Base-by-base conservation (phyloP, 1,140 invertebrate species). In the Drosophila eugracilis region DNA sequence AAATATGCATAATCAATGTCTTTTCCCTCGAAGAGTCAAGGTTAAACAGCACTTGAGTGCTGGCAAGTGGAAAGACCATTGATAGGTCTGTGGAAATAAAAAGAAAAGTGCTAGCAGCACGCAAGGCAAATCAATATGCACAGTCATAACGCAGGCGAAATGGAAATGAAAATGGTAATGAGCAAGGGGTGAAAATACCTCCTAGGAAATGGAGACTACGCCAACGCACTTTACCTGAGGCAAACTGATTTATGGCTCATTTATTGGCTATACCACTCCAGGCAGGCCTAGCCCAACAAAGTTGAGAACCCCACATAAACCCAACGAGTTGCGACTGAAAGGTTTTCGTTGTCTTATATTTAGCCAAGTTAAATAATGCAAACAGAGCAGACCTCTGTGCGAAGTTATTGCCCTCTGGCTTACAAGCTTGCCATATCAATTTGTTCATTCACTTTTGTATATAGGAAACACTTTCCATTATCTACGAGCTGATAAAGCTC, bases 121-220 rank as follows among this genome's bases (percentile, higher is more conserved):
- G 81, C 81, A 86, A 88, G 54, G 54, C 55, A 77, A 86, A 88
- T 81, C 77, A 88, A 85, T 86, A 85, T 47, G 65, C 47, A 67
- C 22, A 42, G 21, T 67, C 36, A 67, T 67, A 52, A 32, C 6
- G 19, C 45, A 10, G 17, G 21, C 17, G 17, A 4, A 48, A 44
- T 24, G 45, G 37, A 52, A 1, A 39, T 34, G 17, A 21, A 21
- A 66, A 66, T 28, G 22, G 17, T 32, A 34, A 66, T 24, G 44
- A 49, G 37, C 26, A 21, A 26, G 21, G 21, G 15, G 15, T 17
- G 30, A 42, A 24, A 50, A 58, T 30, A 30, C 3, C 28, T 10
- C 24, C 37, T 24, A 50, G 26, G 6, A 39, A 50, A 17, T 17
- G 36, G n/a, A 53, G 55, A 44, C 26, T 77, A 52, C 37, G 62